Conservation (phyloP, 2,113 vertebrate species). For the Carassius carassius region DNA sequence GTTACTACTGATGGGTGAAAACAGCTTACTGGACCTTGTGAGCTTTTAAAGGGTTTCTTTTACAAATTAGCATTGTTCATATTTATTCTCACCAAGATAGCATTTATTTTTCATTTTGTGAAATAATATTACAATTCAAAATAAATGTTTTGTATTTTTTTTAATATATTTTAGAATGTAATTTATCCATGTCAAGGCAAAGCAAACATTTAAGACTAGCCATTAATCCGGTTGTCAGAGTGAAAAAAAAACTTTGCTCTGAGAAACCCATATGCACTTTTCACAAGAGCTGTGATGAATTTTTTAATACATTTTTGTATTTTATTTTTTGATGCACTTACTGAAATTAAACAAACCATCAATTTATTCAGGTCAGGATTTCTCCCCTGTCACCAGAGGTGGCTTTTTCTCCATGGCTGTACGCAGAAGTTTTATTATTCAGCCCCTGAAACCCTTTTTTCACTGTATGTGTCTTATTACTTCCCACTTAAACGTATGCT, state of each 20-base stretch:
- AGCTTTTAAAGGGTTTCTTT: not conserved
- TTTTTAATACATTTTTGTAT: too few species aligned
- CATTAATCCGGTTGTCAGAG: too few species aligned
- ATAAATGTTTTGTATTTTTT: too few species aligned
- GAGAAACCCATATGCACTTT: not conserved
- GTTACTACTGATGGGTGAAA: conserved; percentile 25
- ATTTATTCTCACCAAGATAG: not conserved
- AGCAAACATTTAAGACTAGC: too few species aligned
- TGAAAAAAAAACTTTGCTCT: not conserved
- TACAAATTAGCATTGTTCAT: too few species aligned
- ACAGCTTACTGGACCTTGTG: not conserved
- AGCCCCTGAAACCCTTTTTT: not conserved
- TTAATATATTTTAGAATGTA: too few species aligned
- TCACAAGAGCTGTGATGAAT: not conserved
- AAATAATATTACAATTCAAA: too few species aligned
- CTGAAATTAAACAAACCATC: not conserved
- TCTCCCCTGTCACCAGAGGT: not conserved
- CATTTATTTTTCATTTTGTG: not conserved
- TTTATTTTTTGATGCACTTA: not conserved
- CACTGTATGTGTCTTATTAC: not conserved
- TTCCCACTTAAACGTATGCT: too few species aligned
- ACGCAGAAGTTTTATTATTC: not conserved
- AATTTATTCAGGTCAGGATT: not conserved
- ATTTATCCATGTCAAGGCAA: too few species aligned
- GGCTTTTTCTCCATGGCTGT: not conserved